These are phyloP conservation scores for Mythimna ferrago DNA, from an alignment of 2,888 invertebrate genomes.

Conservation along the genomic window DNA sequence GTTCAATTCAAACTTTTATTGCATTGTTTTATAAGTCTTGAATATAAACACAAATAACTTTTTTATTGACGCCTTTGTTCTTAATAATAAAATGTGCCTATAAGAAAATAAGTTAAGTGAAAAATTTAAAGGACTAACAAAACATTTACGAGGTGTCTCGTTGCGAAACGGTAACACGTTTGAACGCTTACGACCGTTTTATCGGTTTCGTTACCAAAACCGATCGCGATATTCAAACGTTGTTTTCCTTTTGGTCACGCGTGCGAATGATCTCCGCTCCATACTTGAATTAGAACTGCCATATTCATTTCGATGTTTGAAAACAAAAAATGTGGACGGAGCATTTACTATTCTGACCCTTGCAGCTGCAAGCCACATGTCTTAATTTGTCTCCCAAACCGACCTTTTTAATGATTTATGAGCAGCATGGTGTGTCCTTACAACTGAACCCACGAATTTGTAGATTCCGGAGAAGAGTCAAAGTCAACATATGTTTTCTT, in stretches of 20 bases:
- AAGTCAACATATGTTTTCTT: conserved; percentile 38
- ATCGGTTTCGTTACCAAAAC: conserved; percentile 77
- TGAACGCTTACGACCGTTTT: conserved; percentile 77
- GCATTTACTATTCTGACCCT: conserved; percentile 63
- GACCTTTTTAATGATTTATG: conserved; percentile 86
- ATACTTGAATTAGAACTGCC: conserved; percentile 56
- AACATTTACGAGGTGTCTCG: conserved; percentile 78
- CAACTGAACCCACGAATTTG: conserved; percentile 56
- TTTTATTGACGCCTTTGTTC: conserved; percentile 51
- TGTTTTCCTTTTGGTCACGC: conserved; percentile 87
- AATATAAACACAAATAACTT: conserved; percentile 21
- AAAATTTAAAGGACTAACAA: conserved; percentile 57
- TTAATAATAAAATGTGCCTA: conserved; percentile 32
- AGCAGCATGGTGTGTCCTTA: conserved; percentile 49
- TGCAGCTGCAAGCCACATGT: conserved; percentile 88
- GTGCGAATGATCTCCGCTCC: conserved; percentile 64
- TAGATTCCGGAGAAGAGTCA: conserved; percentile 51
- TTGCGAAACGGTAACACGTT: conserved; percentile 73
- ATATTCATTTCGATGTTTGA: conserved; percentile 50
- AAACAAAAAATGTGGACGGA: conserved; percentile 56
- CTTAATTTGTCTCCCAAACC: conserved; percentile 81
- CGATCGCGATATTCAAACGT: conserved; percentile 76
- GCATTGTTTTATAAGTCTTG: not conserved
- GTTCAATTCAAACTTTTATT: conserved; percentile 9
- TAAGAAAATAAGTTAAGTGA: conserved; percentile 45